Evolutionary conservation across 2,113 vertebrate species (phyloP), one percentile per base, ranked within the genome.

Genomic region (Ammospiza nelsoni): DNA sequence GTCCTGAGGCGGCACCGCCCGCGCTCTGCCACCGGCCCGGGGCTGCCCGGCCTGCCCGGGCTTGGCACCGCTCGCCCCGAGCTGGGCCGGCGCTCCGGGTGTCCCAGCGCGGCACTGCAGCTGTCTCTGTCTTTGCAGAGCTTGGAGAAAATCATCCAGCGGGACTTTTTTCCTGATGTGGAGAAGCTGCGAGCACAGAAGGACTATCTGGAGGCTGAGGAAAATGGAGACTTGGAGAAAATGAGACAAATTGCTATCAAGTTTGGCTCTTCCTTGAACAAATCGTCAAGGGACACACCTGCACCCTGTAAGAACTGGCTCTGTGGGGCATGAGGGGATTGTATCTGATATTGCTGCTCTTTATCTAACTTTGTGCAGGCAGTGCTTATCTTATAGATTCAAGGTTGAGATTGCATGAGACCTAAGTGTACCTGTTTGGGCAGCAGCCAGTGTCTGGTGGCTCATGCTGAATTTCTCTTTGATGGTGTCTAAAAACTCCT

Each of bases 191-290:
- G 98, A 35, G 99, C 99, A 0, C 99, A 99, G 96, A 99, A 98
- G 75, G 99, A 99, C 3, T 99, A 99, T 68, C 96, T 99, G 77
- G 99, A 99, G 52, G 99, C 99, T 0, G 99, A 99, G 92, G 99
- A 99, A 94, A 99, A 67, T 3, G 99, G 99, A 9, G 99, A 99
- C 91, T 97, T 99, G 49, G 98, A 98, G 94, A 98, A 98, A 51
- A 99, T 99, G 99, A 98, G 99, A 27, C 98, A 99, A 90, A 99
- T 99, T 3, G 98, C 99, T 35, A 99, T 99, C 87, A 98, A 98
- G 95, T 99, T 98, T 85, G 99, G 99, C 19, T 99, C 99, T 9
- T 98, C 98, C 2, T 91, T 99, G 96, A 97, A 96, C 28, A 99
- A 97, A 89, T 97, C 98, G 11, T 99, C 99, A 3, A 98, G 98